Conservation (phyloP, 2,797 vertebrate genomes). For the Enteromius trimaculatus region DNA sequence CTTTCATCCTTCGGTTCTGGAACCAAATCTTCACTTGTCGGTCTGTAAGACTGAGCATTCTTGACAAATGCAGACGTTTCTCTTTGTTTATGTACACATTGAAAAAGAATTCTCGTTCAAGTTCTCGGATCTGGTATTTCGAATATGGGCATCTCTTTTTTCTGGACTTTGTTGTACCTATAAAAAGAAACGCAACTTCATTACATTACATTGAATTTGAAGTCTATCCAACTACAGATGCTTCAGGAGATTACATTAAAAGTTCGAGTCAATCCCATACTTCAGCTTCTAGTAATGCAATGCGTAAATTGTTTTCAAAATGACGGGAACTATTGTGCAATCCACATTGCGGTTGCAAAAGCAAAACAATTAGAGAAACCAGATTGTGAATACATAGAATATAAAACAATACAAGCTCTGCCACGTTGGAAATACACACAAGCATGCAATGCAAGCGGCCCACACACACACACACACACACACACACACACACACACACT, state of each 20-base stretch:
- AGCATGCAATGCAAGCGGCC: constrained; percentile 1
- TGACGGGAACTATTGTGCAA: neutral
- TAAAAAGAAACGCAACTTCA: constrained; percentile 16
- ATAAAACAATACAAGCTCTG: neutral
- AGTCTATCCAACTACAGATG: neutral
- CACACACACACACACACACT: constrained; percentile 21
- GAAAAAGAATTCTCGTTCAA: constrained; percentile 99
- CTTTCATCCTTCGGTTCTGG: constrained; percentile 98
- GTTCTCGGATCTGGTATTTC: constrained; percentile 99
- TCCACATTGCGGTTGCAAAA: neutral
- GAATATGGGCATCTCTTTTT: constrained; percentile 98
- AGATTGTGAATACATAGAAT: neutral
- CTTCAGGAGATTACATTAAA: neutral
- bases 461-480: constrained; percentile 13
- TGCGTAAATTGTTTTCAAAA: neutral
- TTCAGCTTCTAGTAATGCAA: neutral
- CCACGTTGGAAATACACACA: neutral
- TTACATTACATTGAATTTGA: constrained; percentile 33
- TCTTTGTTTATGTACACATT: constrained; percentile 99
- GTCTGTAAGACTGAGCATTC: constrained; percentile 97
- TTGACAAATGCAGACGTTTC: constrained; percentile 94
- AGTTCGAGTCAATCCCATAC: neutral
- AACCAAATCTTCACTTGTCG: constrained; percentile 99
- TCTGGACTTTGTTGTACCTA: constrained; percentile 90
- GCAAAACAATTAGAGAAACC: neutral